These are phyloP conservation scores for Euspilapteryx auroguttella DNA, from an alignment of 2,888 invertebrate species.

Conservation along the genomic window DNA sequence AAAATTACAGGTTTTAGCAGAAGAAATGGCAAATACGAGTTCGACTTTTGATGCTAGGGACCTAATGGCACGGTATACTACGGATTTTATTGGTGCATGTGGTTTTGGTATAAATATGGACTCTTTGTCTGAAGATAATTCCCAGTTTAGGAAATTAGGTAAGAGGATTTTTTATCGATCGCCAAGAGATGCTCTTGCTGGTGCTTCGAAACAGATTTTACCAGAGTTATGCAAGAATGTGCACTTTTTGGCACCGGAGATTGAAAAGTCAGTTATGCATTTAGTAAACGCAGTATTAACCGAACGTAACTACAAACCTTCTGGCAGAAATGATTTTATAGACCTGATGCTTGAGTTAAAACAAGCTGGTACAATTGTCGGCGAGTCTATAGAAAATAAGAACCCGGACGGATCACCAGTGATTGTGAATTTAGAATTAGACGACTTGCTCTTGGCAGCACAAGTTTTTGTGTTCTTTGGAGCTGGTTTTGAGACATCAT, in stretches of 20 bases:
- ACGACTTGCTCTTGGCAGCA: conserved; percentile 29
- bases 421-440: conserved; percentile 27
- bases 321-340: conserved; percentile 40
- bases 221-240: conserved; percentile 32
- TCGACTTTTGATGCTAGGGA: conserved; percentile 34
- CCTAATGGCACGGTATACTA: conserved; percentile 44
- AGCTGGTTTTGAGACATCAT: conserved; percentile 57
- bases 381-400: conserved; percentile 31
- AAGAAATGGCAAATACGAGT: conserved; percentile 16
- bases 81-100: conserved; percentile 43
- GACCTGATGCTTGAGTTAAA: conserved; percentile 35
- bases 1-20: conserved; percentile 27
- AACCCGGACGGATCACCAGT: conserved; percentile 28
- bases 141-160: conserved; percentile 35
- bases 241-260: conserved; percentile 21
- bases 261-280: conserved; percentile 23
- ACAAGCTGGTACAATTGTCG: conserved; percentile 31
- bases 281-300: conserved; percentile 26
- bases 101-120: conserved; percentile 44
- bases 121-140: conserved; percentile 29
- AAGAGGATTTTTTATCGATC: conserved; percentile 32
- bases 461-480: conserved; percentile 49
- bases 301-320: conserved; percentile 27
- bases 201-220: conserved; percentile 25
- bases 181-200: conserved; percentile 22